Evolutionary conservation across 2,888 invertebrate genomes (phyloP).

Genomic region (Phoenoteleia sp.): DNA sequence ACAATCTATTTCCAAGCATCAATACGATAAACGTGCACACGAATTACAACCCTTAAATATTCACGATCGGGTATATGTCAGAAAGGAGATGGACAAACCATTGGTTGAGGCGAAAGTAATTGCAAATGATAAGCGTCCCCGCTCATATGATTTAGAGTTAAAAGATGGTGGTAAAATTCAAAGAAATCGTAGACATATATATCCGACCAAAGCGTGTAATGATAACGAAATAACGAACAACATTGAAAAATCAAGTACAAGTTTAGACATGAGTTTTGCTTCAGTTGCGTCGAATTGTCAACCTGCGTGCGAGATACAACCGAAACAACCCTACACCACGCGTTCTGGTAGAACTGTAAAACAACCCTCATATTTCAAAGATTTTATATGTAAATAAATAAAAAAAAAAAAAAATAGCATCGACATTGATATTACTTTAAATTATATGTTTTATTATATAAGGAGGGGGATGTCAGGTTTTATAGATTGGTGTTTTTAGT

Average conservation of each 20-base stretch:
- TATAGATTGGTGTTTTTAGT: too few relatives aligned
- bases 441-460: too few relatives aligned
- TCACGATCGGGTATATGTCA: slow-evolving; percentile 39
- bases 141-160: not conserved
- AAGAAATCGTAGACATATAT: not conserved
- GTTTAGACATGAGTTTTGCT: too few relatives aligned
- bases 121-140: not conserved
- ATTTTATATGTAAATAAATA: too few relatives aligned
- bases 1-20: too few relatives aligned
- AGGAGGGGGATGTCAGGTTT: too few relatives aligned
- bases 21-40: slow-evolving; percentile 36
- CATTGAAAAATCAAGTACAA: not conserved
- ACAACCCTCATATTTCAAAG: not conserved
- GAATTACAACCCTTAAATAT: slow-evolving; percentile 15
- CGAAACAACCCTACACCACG: not conserved
- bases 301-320: not conserved
- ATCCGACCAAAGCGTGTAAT: not conserved
- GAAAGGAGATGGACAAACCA: slow-evolving; percentile 26
- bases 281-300: not conserved
- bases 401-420: too few relatives aligned
- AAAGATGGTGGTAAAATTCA: not conserved
- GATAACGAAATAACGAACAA: too few relatives aligned
- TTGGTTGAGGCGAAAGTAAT: slow-evolving; percentile 13
- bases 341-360: not conserved
- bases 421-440: too few relatives aligned